phyloP scores from a whole-genome alignment of 2,888 invertebrate genomes.

The Lycophotia porphyrea region DNA sequence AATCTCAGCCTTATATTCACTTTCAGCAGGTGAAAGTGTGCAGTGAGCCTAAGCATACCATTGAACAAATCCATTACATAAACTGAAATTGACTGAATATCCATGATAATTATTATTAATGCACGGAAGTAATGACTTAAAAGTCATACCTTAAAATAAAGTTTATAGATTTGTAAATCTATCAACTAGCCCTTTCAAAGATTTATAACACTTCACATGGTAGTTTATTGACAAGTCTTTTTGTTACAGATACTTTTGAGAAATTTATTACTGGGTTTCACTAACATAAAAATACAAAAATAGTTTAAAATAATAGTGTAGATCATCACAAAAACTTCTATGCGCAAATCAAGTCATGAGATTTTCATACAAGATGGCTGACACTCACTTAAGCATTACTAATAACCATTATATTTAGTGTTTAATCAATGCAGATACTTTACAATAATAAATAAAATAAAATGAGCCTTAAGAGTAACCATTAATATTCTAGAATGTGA shows the following conservation, averaged over 20 bases:
- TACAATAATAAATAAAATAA: slow-evolving; percentile 75
- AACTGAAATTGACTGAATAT: neutral
- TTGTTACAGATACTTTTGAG: slow-evolving; percentile 65
- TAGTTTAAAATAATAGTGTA: slow-evolving; percentile 83
- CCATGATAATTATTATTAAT: too few species aligned
- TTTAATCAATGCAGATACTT: slow-evolving; percentile 68
- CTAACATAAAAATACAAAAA: slow-evolving; percentile 88
- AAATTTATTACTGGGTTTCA: slow-evolving; percentile 82
- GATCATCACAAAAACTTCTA: slow-evolving; percentile 74
- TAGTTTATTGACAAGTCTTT: slow-evolving; percentile 41
- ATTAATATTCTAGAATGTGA: slow-evolving; percentile 70
- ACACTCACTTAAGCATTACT: slow-evolving; percentile 56
- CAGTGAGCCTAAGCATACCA: neutral
- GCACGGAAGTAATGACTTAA: slow-evolving; percentile 2
- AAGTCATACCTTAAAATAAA: too few species aligned
- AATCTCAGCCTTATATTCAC: slow-evolving; percentile 1
- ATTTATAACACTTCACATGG: slow-evolving; percentile 13
- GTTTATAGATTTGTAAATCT: too few species aligned
- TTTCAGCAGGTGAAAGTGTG: neutral
- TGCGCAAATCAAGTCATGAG: slow-evolving; percentile 68
- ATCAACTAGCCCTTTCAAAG: neutral
- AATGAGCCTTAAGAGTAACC: slow-evolving; percentile 68
- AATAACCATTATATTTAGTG: slow-evolving; percentile 59
- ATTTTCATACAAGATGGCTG: slow-evolving; percentile 64
- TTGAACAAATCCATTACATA: neutral